Percentiles rank a stretch among this genome's conserved stretches.
phyloP scores from a whole-genome alignment of 2,113 vertebrate species.

The Heliornis fulica region DNA sequence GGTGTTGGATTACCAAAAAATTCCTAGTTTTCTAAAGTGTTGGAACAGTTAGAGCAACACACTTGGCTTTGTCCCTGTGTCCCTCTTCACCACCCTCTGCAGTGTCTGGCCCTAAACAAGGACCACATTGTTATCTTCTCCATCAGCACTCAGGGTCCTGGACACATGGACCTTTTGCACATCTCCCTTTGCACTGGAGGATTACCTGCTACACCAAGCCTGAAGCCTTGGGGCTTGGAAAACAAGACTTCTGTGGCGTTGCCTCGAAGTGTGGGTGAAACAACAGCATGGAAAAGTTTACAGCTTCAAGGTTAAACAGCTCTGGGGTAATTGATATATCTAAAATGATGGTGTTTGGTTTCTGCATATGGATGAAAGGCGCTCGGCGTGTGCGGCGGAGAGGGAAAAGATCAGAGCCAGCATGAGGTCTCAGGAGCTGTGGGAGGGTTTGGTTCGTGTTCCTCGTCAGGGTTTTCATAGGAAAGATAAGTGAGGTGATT shows the following conservation, averaged over 20 bases:
- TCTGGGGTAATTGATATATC: not conserved
- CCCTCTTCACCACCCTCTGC: rapidly evolving
- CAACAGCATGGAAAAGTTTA: not conserved
- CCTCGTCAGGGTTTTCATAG: not conserved
- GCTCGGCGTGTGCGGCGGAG: not conserved
- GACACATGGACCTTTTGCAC: not conserved
- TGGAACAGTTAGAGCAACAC: not conserved
- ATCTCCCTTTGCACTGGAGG: not conserved
- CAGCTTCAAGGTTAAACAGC: not conserved
- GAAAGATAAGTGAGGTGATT: not conserved
- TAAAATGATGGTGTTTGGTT: not conserved
- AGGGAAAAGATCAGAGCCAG: not conserved
- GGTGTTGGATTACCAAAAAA: not conserved
- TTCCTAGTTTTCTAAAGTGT: not conserved
- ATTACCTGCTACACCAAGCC: not conserved
- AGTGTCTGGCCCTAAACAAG: not conserved
- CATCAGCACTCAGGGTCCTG: not conserved
- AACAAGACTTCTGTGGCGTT: not conserved
- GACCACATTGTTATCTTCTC: not conserved
- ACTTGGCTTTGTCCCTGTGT: not conserved
- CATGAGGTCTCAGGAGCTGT: not conserved
- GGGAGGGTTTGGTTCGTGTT: not conserved
- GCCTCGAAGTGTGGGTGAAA: not conserved
- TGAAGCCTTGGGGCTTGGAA: not conserved
- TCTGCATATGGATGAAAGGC: not conserved